Percentiles rank a stretch among this genome's conserved stretches.
These are phyloP conservation scores for Agrochola litura DNA, from an alignment of 2,888 invertebrate species.

Conservation along the genomic window DNA sequence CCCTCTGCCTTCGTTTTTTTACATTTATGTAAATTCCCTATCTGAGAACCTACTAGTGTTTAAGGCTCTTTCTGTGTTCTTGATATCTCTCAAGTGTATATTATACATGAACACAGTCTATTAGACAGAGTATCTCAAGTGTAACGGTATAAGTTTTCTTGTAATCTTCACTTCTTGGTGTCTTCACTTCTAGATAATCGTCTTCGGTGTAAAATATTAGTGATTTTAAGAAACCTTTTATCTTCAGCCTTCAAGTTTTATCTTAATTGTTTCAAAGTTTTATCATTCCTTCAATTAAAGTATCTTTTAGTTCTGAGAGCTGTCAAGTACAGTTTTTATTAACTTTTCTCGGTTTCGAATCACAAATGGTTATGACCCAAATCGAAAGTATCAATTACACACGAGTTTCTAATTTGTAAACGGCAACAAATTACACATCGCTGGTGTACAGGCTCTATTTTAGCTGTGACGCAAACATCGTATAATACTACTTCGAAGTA, in stretches of 20 bases:
- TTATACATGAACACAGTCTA: conserved; percentile 43
- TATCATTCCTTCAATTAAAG: conserved; percentile 37
- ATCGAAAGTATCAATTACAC: conserved; percentile 68
- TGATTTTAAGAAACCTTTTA: conserved; percentile 52
- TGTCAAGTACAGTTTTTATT: conserved; percentile 46
- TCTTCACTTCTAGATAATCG: conserved; percentile 55
- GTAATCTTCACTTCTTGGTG: conserved; percentile 56
- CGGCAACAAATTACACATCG: conserved; percentile 68
- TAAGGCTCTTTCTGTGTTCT: conserved; percentile 46
- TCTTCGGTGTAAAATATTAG: conserved; percentile 51
- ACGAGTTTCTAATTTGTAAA: conserved; percentile 66
- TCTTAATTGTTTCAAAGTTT: conserved; percentile 56
- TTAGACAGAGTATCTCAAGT: conserved; percentile 43
- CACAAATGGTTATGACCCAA: conserved; percentile 55
- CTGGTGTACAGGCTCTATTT: conserved; percentile 63
- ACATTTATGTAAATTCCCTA: conserved; percentile 29
- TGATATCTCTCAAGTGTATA: conserved; percentile 29
- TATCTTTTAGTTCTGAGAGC: conserved; percentile 25
- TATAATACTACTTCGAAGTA: conserved; percentile 64
- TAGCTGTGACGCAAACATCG: conserved; percentile 75
- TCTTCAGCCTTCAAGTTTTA: conserved; percentile 51
- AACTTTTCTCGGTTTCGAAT: conserved; percentile 59
- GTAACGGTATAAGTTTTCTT: conserved; percentile 51
- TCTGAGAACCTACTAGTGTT: conserved; percentile 17
- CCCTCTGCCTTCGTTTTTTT: neutral